A percentile compares a stretch with the other conserved stretches of the same genome.
Evolutionary conservation across 2,888 invertebrate species (phyloP).

Genomic region (Caenorhabditis sp.): DNA sequence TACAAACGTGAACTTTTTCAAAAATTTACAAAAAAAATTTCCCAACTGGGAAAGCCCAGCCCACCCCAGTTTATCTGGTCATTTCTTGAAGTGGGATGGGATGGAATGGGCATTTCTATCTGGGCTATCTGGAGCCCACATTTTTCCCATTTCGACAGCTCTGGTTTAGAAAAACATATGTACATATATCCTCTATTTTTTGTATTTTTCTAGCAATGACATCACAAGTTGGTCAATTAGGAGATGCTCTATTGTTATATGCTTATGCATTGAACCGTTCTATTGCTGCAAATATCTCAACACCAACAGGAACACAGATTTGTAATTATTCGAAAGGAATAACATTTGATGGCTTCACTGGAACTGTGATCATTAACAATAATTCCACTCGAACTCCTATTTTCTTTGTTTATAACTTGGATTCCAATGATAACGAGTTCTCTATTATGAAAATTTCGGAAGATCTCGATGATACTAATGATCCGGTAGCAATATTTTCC

Average conservation of each 20-base stretch:
- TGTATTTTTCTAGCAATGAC: not conserved
- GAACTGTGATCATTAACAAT: conserved; percentile 43
- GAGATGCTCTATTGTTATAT: conserved; percentile 45
- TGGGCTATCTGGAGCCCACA: too few species aligned
- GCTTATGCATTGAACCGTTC: conserved; percentile 39
- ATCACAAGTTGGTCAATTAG: conserved; percentile 41
- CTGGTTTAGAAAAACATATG: too few species aligned
- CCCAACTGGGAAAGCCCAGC: too few species aligned
- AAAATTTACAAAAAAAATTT: too few species aligned
- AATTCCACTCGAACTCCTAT: conserved; percentile 44
- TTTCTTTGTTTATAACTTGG: conserved; percentile 36
- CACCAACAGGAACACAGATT: conserved; percentile 36
- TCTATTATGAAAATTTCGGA: conserved; percentile 34
- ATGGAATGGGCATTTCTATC: too few species aligned
- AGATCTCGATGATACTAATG: conserved; percentile 30
- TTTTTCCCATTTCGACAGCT: too few species aligned
- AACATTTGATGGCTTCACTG: conserved; percentile 39
- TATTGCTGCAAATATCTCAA: conserved; percentile 18
- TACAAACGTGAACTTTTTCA: too few species aligned
- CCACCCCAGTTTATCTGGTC: too few species aligned
- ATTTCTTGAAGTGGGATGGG: too few species aligned
- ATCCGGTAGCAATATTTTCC: conserved; percentile 32
- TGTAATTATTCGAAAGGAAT: conserved; percentile 31
- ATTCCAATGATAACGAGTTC: conserved; percentile 17
- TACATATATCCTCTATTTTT: not conserved